These are phyloP conservation scores for Vollenhovia emeryi DNA, from an alignment of 1,140 invertebrate species.

Conservation along the genomic window DNA sequence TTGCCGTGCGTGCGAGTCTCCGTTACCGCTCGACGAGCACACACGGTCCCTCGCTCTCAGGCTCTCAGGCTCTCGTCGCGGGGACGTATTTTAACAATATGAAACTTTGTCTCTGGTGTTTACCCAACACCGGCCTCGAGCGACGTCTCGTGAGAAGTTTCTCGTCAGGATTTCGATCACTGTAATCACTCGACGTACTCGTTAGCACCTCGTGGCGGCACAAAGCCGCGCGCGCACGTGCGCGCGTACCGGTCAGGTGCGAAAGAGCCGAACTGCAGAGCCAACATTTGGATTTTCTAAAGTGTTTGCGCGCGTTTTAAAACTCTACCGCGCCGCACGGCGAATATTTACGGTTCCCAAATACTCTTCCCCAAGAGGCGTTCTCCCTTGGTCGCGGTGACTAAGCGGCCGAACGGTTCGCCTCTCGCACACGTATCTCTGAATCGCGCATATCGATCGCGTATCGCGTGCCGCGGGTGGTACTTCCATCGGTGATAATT, in stretches of 20 bases:
- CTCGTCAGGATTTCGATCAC: slow-evolving; percentile 24
- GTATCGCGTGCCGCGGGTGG: slow-evolving; percentile 6
- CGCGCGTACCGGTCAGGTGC: slow-evolving; percentile 29
- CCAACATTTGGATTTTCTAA: slow-evolving; percentile 68
- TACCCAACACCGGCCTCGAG: slow-evolving; percentile 14
- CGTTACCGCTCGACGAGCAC: not conserved
- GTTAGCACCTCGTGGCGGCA: slow-evolving; percentile 23
- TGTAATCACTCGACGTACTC: slow-evolving; percentile 41
- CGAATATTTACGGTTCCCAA: slow-evolving; percentile 67
- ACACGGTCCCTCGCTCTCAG: not conserved
- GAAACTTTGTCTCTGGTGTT: slow-evolving; percentile 8
- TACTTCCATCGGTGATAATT: slow-evolving; percentile 30
- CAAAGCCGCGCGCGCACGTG: slow-evolving; percentile 35
- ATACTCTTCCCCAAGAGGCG: slow-evolving; percentile 42
- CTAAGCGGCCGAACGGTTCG: slow-evolving; percentile 49
- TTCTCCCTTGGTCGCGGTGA: slow-evolving; percentile 48
- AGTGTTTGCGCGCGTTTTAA: slow-evolving; percentile 71
- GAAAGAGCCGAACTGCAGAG: slow-evolving; percentile 68
- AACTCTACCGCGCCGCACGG: not conserved
- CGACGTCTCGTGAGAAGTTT: slow-evolving; percentile 26
- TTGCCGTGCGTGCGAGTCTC: slow-evolving; percentile 19
- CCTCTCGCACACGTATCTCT: not conserved
- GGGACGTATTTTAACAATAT: not conserved
- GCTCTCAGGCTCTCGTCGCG: not conserved
- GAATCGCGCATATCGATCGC: slow-evolving; percentile 2